A percentile compares a stretch with the other conserved stretches of the same genome.
Evolutionary conservation across 2,113 vertebrate genomes (phyloP).

Genomic region (Labeo rohita): DNA sequence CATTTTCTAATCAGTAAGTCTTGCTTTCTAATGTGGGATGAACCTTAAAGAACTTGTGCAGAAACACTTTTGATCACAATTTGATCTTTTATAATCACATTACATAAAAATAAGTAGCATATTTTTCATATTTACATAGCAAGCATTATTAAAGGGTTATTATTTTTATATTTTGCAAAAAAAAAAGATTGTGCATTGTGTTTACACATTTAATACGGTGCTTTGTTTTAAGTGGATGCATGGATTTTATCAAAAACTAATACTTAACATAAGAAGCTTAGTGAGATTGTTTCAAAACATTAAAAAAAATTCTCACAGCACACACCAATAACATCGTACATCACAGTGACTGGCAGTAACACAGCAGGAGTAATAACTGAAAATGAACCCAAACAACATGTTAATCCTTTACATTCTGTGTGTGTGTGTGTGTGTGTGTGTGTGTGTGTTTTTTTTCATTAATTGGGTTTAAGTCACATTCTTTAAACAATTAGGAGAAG

Average conservation of each 20-base stretch:
- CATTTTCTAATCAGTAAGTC: neutral
- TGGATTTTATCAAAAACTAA: neutral
- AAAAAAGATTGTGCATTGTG: neutral
- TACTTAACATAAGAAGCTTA: neutral
- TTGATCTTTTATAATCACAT: neutral
- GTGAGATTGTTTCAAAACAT: neutral
- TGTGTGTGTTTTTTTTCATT: neutral
- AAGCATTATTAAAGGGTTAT: neutral
- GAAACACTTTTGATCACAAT: neutral
- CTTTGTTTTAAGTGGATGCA: neutral
- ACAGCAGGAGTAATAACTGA: neutral
- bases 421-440: neutral
- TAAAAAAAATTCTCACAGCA: neutral
- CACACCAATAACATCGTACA: constrained; percentile 7
- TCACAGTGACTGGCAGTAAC: neutral
- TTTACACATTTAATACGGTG: neutral
- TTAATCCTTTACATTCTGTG: neutral
- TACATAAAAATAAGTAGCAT: neutral
- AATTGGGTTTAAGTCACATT: neutral
- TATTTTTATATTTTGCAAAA: neutral
- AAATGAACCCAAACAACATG: constrained; percentile 5
- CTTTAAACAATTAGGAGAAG: neutral
- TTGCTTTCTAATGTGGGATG: neutral
- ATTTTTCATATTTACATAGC: neutral
- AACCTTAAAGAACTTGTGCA: neutral